Percentiles rank a stretch among this genome's conserved stretches.
Conservation (phyloP, 2,113 vertebrate species). For the Lophotis ruficrista region DNA sequence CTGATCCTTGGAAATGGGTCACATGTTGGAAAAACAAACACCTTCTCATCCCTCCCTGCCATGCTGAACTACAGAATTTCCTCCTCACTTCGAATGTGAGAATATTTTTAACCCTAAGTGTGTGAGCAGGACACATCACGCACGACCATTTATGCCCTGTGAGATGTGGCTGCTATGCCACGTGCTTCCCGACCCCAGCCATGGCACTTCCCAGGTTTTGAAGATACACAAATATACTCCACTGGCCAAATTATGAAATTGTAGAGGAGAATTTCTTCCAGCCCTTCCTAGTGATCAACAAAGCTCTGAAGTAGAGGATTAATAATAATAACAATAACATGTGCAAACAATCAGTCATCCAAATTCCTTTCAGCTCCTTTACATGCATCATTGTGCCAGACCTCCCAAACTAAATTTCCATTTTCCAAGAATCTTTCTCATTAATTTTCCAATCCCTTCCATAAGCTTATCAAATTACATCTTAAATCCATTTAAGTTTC, state of each 20-base stretch:
- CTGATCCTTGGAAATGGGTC: not conserved
- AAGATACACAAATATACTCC: not conserved
- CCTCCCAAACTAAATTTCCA: not conserved
- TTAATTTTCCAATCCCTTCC: not conserved
- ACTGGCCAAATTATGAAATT: not conserved
- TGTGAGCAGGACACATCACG: not conserved
- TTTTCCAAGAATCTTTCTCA: slow-evolving; percentile 22
- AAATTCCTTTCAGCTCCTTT: slow-evolving; percentile 1
- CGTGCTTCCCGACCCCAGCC: not conserved
- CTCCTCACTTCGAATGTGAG: not conserved
- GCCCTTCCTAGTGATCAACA: not conserved
- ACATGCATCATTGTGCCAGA: not conserved
- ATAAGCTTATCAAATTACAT: not conserved
- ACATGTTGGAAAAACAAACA: not conserved
- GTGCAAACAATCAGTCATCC: not conserved
- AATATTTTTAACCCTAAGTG: not conserved
- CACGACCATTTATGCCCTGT: not conserved
- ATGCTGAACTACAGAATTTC: not conserved
- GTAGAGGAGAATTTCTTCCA: not conserved
- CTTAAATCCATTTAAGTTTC: not conserved
- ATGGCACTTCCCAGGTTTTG: not conserved
- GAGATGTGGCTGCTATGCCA: not conserved
- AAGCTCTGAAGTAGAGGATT: not conserved
- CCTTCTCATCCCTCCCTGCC: not conserved
- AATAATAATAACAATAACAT: not conserved